Conservation (phyloP, 2,797 vertebrate genomes). For the Erethizon dorsatum region DNA sequence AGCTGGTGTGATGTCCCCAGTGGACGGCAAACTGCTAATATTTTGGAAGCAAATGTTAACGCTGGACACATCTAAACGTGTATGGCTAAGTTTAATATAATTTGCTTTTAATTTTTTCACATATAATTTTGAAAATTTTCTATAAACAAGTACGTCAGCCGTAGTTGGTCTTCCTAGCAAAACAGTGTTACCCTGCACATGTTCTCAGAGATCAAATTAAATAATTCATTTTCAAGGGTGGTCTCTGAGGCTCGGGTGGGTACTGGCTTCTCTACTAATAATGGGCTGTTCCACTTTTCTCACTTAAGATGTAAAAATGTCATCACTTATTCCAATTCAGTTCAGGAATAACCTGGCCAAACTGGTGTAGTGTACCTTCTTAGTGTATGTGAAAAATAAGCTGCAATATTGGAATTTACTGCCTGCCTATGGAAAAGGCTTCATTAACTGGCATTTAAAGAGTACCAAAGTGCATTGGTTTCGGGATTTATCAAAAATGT, state of each 20-base stretch:
- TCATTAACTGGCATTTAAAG: neutral
- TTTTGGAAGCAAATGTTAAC: conserved; percentile 60
- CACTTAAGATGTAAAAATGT: conserved; percentile 20
- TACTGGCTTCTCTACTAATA: neutral
- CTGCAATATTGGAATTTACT: neutral
- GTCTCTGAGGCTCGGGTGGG: neutral
- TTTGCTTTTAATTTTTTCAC: conserved; percentile 54
- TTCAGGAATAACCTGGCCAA: conserved; percentile 27
- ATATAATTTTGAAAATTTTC: conserved; percentile 19
- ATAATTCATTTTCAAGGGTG: conserved; percentile 17
- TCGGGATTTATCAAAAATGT: conserved; percentile 24
- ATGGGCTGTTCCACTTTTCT: neutral
- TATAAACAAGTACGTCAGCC: neutral
- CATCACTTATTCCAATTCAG: neutral
- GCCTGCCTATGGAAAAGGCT: neutral
- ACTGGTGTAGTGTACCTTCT: neutral
- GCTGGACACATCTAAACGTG: neutral
- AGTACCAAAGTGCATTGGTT: neutral
- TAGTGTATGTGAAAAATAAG: conserved; percentile 49
- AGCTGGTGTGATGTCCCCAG: conserved; percentile 10
- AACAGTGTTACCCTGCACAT: neutral
- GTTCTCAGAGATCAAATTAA: conserved; percentile 55
- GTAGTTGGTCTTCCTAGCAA: neutral
- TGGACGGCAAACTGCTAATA: conserved; percentile 54
- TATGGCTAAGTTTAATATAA: conserved; percentile 31